Base-by-base conservation (phyloP, 2,888 invertebrate genomes). In the Leptodirus hochenwartii region DNA sequence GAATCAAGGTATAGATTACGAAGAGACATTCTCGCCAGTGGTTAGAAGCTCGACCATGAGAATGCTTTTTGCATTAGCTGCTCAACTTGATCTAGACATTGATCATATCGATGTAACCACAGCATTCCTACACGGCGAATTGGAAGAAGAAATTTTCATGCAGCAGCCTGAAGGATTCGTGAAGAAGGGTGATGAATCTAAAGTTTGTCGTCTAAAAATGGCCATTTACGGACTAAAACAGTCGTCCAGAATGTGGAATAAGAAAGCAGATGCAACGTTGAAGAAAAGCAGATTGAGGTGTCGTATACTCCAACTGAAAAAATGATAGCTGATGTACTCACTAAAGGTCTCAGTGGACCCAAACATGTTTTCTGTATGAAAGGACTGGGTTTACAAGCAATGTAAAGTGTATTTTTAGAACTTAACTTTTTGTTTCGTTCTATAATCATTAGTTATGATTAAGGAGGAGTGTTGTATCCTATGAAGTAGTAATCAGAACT, bases 181-280 rank as follows among this genome's bases (percentile, higher is more conserved):
- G 4, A 27, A 15, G 4, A 6, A 27, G 20, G 6, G n/a, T n/a
- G 17, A 15, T n/a, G 10, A 6, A 9, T 8, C 4, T 8, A 17
- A 17, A 15, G 46, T 47, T 2, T 51, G 49, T 30, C 40, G 41
- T 17, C 35, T 52, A 12, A 34, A 37, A 4, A 40, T 39, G 29
- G 41, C 45, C 24, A 22, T 52, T 12, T 52, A 53, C 37, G 51
- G 51, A 2, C 37, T 53, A 4, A 50, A 50, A 32, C 37, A 40
- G 23, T 15, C 37, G 5, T 32, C 39, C 12, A 11, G 31, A 14
- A 34, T 33, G 15, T 39, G 37, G 39, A 36, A 38, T 25, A 12
- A 31, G 26, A 29, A 14, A 22, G 33, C 36, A n/a, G 28, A 27
- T 27, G 11, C 20, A 14, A 13, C 10, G 24, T 22, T 32, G 9